Conservation (phyloP, 2,797 vertebrate genomes). For the Clarias platycephalus region DNA sequence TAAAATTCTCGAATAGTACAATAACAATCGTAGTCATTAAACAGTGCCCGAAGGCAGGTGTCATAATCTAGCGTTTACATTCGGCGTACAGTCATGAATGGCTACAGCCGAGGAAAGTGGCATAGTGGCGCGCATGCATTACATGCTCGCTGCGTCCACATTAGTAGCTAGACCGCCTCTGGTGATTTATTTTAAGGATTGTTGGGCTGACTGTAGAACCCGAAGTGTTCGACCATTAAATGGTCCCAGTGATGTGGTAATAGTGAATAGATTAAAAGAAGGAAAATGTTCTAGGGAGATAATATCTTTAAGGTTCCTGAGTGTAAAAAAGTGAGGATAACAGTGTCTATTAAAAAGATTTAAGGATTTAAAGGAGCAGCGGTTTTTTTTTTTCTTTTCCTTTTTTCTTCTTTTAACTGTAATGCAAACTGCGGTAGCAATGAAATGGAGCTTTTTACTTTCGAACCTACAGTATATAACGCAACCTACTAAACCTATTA, state of each 20-base stretch:
- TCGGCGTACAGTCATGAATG: constrained; percentile 33
- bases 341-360: neutral
- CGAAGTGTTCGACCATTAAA: constrained; percentile 70
- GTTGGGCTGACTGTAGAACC: constrained; percentile 73
- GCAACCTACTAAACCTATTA: neutral
- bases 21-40: constrained; percentile 45
- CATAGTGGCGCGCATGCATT: constrained; percentile 66
- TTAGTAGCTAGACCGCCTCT: constrained; percentile 74
- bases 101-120: constrained; percentile 17
- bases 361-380: neutral
- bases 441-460: neutral
- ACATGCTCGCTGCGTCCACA: constrained; percentile 75
- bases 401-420: neutral
- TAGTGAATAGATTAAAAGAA: constrained; percentile 13
- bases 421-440: neutral
- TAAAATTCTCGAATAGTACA: constrained; percentile 49
- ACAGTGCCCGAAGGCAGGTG: constrained; percentile 38
- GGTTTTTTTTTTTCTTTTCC: neutral
- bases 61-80: constrained; percentile 33
- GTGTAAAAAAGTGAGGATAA: neutral
- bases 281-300: constrained; percentile 6
- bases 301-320: neutral
- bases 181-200: constrained; percentile 79
- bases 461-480: neutral
- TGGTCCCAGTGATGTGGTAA: constrained; percentile 66